phyloP scores from a whole-genome alignment of 2,797 vertebrate species.

The Petrocephalus schoutedeni region DNA sequence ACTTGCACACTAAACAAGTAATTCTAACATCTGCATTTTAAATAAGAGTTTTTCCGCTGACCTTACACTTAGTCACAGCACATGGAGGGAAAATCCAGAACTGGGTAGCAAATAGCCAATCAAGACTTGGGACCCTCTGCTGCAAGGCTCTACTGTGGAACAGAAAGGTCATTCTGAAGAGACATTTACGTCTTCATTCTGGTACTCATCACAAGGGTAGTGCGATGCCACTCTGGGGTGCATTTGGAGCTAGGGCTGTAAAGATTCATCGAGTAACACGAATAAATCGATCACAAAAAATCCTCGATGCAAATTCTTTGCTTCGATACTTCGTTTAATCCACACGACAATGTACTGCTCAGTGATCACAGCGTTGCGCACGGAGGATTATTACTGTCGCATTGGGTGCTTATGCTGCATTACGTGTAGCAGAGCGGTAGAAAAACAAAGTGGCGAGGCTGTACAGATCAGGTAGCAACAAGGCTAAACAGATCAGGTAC shows the following conservation, averaged over 20 bases:
- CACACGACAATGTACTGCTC: too few species aligned
- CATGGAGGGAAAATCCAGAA: constrained; percentile 32
- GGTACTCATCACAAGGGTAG: neutral
- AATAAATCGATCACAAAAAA: too few species aligned
- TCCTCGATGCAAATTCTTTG: too few species aligned
- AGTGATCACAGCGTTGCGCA: too few species aligned
- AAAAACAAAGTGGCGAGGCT: too few species aligned
- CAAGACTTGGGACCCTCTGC: constrained; percentile 54
- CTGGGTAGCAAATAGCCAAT: constrained; percentile 40
- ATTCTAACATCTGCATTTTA: constrained; percentile 6
- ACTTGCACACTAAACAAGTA: neutral
- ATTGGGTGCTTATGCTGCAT: too few species aligned
- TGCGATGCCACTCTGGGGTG: neutral
- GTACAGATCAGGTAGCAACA: too few species aligned
- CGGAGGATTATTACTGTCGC: too few species aligned
- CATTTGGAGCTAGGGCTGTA: neutral
- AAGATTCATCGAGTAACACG: too few species aligned
- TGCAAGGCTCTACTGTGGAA: constrained; percentile 28
- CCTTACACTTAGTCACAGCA: constrained; percentile 12
- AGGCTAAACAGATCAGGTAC: too few species aligned
- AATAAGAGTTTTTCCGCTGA: constrained; percentile 36
- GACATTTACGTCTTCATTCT: neutral
- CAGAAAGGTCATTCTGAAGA: constrained; percentile 24
- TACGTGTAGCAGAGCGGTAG: too few species aligned
- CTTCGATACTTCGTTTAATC: too few species aligned